Evolutionary conservation across 2,888 invertebrate genomes (phyloP), one percentile per base, ranked within the genome.

Genomic region (Beris morrisii): DNA sequence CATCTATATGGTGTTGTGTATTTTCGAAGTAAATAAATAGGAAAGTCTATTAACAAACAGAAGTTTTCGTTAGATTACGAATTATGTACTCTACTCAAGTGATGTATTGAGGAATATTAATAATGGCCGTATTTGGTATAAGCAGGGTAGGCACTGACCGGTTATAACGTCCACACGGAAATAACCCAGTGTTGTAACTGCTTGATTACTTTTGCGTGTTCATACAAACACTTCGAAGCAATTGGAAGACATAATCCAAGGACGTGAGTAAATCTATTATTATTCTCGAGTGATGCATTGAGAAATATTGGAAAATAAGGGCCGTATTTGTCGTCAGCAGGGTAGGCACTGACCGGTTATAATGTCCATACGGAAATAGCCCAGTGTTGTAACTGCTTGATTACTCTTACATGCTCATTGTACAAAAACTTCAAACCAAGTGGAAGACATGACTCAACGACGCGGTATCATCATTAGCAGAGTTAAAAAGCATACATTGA

Each of bases 121-220:
- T 11, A 28, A 30, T 31, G 31, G 28, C 52, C 7, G 6, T 38
- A 52, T 46, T 38, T 31, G 50, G 38, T 61, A 61, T 44, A 43
- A 38, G 50, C 65, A 65, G 65, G 65, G 65, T 65, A 65, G 56
- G n/a, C 52, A 57, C 57, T 65, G 65, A 65, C 57, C 50, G 65
- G 65, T 65, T 57, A 57, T 44, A 56, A 50, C 38, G 12, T 50
- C 65, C 57, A 65, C 43, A 48, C 65, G 65, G 65, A 50, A 43
- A 56, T 57, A 65, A 44, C 65, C 65, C 65, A 65, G 65, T 65
- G 52, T 57, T 65, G 65, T 52, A 67, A 67, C 65, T 66, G 58
- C 53, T 13, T 59, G 22, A 22, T 22, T 22, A 22, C 22, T 22
- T 22, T 22, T 22, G 22, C 22, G 22, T 22, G 22, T 22, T 22